Base-by-base conservation (phyloP, 2,888 invertebrate species). In the Agrochola circellaris region DNA sequence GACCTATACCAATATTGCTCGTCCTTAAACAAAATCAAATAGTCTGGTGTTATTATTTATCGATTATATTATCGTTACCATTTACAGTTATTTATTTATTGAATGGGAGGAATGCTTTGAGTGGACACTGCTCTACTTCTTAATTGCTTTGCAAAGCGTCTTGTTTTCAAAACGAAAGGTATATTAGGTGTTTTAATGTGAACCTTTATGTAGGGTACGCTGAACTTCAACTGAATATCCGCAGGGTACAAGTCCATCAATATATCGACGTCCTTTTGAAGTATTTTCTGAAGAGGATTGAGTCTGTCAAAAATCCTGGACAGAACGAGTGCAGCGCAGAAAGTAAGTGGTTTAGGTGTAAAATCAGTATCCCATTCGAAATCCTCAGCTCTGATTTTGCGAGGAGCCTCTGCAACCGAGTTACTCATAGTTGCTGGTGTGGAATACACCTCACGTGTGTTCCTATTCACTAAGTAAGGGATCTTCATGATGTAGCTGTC, bases 1-100 rank as follows among this genome's bases (percentile, higher is more conserved):
- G 96, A 95, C 73, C 97, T 95, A 89, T 97, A 94, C 98, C 98
- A 98, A 92, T 97, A 98, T 91, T 97, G 96, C 89, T 98, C 97
- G 84, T 97, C 96, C 94, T 97, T 89, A 85, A 92, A 96, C 15
- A 1, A 68, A 73, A 38, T 64, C 11, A 42, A 64, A 67, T 62
- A 8, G 15, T 17, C 17, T 13, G 48, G 20, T 34, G 13, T 34
- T 20, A 30, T 17, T 30, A 48, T 61, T 48, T 11, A 51, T 51
- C 17, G 17, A 48, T 45, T 11, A 34, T 34, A n/a, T n/a, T n/a
- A 38, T 9, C 15, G 17, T 6, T 38, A 48, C 7, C 2, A 48
- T 7, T 17, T 48, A 17, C 7, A n/a, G n/a, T n/a, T n/a, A 74
- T 60, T 17, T 26, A 38, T 17, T 48, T 45, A 45, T 51, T 45